A percentile compares a stretch with the other conserved stretches of the same genome.
Evolutionary conservation across 1,140 invertebrate genomes (phyloP).

Genomic region (Cyclina sinensis): DNA sequence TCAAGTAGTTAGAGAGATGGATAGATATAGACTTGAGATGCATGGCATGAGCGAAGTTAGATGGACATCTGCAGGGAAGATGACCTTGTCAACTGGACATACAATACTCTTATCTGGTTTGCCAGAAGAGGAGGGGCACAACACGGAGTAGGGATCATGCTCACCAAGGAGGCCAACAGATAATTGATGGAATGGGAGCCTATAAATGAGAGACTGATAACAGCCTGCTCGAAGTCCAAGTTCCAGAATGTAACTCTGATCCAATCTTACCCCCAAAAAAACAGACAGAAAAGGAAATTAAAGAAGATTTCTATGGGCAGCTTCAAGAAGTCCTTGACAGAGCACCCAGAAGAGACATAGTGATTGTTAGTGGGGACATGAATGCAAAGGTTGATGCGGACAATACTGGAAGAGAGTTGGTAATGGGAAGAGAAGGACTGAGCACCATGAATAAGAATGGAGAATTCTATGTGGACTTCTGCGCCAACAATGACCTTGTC

Average conservation of each 20-base stretch:
- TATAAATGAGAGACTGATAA: slow-evolving; percentile 60
- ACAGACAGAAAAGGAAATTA: slow-evolving; percentile 47
- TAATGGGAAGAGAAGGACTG: slow-evolving; percentile 66
- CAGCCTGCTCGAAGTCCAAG: slow-evolving; percentile 63
- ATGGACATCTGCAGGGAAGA: slow-evolving; percentile 44
- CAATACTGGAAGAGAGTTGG: slow-evolving; percentile 51
- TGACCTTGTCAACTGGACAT: slow-evolving; percentile 33
- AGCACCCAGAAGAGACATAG: slow-evolving; percentile 57
- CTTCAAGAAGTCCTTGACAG: slow-evolving; percentile 62
- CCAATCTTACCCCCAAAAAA: slow-evolving; percentile 69
- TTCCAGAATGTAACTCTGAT: slow-evolving; percentile 55
- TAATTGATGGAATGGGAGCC: slow-evolving; percentile 65
- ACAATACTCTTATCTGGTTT: slow-evolving; percentile 59
- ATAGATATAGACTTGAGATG: not conserved
- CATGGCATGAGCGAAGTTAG: slow-evolving; percentile 59
- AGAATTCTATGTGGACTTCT: slow-evolving; percentile 62
- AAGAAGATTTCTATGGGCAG: slow-evolving; percentile 69
- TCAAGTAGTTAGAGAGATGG: slow-evolving; percentile 41
- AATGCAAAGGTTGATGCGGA: slow-evolving; percentile 69
- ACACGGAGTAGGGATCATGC: slow-evolving; percentile 59
- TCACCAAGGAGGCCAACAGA: slow-evolving; percentile 18
- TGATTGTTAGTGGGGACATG: slow-evolving; percentile 70
- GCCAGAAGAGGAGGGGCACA: slow-evolving; percentile 57
- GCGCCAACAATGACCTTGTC: slow-evolving; percentile 67
- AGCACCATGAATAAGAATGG: slow-evolving; percentile 71